A percentile compares a stretch with the other conserved stretches of the same genome.
Evolutionary conservation across 2,113 vertebrate genomes (phyloP).

Genomic region (Lates calcarifer): DNA sequence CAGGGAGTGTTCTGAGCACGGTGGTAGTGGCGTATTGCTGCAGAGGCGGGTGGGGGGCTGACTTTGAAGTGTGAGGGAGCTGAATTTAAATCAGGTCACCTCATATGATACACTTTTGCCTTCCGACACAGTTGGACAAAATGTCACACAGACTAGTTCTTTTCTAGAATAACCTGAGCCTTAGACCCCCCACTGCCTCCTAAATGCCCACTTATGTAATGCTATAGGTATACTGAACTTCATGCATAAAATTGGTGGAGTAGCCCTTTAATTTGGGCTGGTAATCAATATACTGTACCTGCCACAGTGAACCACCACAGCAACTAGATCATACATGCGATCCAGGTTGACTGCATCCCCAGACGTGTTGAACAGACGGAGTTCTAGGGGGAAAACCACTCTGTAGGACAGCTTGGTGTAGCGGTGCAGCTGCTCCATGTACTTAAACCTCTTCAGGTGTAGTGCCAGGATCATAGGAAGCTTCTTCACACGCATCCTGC

Average conservation of each 20-base stretch:
- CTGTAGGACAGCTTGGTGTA: constrained; percentile 98
- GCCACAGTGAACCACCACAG: constrained; percentile 97
- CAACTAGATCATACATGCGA: constrained; percentile 97
- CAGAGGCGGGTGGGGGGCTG: no score
- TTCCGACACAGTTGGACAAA: neutral
- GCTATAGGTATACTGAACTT: neutral
- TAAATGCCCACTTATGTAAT: neutral
- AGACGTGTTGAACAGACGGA: constrained; percentile 97
- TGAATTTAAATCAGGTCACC: no score
- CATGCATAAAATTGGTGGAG: neutral
- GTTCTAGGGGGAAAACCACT: constrained; percentile 95
- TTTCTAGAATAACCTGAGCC: no score
- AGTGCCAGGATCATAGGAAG: constrained; percentile 97
- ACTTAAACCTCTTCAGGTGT: constrained; percentile 98
- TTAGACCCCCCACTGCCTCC: no score
- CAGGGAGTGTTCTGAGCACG: no score
- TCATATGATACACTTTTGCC: no score
- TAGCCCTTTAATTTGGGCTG: neutral
- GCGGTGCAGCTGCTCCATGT: constrained; percentile 97
- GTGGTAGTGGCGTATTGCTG: no score
- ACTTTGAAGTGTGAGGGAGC: no score
- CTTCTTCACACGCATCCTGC: constrained; percentile 97
- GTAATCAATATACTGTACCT: constrained; percentile 81
- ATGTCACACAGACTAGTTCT: neutral
- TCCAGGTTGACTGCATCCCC: constrained; percentile 93